Percentiles rank a stretch among this genome's conserved stretches.
phyloP scores from a whole-genome alignment of 1,140 invertebrate species.

The Scaptomyza pallida region DNA sequence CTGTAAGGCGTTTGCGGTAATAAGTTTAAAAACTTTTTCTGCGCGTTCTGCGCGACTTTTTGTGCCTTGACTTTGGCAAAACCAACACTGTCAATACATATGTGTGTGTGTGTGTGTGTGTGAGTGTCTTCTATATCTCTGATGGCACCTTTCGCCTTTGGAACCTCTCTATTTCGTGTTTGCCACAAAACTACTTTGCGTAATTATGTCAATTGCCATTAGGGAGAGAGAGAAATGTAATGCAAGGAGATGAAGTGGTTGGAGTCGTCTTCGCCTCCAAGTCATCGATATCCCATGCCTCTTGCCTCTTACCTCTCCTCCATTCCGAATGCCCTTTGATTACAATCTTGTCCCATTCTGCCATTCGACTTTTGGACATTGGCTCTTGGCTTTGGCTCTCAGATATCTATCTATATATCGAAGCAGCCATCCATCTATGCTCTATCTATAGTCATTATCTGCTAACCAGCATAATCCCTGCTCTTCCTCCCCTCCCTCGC shows the following conservation, averaged over 20 bases:
- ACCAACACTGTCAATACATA: too few species aligned
- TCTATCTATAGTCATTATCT: slow-evolving; percentile 71
- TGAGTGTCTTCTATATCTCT: background rate
- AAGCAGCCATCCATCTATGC: slow-evolving; percentile 17
- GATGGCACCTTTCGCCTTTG: slow-evolving; percentile 9
- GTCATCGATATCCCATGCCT: slow-evolving; percentile 59
- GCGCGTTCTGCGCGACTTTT: slow-evolving; percentile 30
- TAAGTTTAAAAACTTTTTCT: slow-evolving; percentile 78
- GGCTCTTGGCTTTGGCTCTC: slow-evolving; percentile 10
- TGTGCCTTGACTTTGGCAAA: background rate
- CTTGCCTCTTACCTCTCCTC: too few species aligned
- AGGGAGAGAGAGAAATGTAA: slow-evolving; percentile 19
- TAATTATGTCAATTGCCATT: slow-evolving; percentile 81
- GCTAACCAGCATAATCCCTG: slow-evolving; percentile 71
- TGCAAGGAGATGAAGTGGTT: background rate
- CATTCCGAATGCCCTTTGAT: slow-evolving; percentile 53
- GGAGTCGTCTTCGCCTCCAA: background rate
- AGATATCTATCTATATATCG: slow-evolving; percentile 16
- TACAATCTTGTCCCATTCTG: slow-evolving; percentile 47
- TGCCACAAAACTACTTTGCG: slow-evolving; percentile 69
- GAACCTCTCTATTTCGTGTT: background rate
- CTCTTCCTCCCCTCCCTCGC: slow-evolving; percentile 22
- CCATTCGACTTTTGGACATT: slow-evolving; percentile 14
- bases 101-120: background rate
- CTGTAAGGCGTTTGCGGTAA: slow-evolving; percentile 60